phyloP scores from a whole-genome alignment of 92 coral and sea anemone species.

The Galaxea fascicularis region DNA sequence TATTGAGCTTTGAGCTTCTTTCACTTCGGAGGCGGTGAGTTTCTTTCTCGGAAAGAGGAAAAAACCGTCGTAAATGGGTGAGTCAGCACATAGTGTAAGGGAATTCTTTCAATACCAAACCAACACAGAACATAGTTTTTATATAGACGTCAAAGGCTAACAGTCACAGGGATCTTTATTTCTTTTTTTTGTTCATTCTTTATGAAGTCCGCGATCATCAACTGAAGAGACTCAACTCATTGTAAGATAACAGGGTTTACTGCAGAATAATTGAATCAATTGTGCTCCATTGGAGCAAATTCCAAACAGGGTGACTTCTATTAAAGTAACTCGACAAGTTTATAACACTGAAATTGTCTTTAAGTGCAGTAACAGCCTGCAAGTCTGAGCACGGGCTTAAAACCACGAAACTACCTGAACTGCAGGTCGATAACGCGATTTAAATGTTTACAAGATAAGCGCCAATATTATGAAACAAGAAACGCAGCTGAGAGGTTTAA shows the following conservation, averaged over 20 bases:
- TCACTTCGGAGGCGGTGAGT: background rate
- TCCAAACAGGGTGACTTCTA: background rate
- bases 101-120: slow-evolving; percentile 33
- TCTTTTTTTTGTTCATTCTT: slow-evolving; percentile 1
- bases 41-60: background rate
- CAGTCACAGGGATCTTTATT: background rate
- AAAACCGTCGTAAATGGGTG: background rate
- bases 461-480: slow-evolving; percentile 34
- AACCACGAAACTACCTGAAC: background rate
- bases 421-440: slow-evolving; percentile 17
- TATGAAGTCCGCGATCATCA: background rate
- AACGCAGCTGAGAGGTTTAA: background rate
- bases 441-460: slow-evolving; percentile 42
- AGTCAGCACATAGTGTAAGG: background rate
- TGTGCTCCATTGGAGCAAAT: background rate
- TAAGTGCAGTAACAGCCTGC: background rate
- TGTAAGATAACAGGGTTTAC: background rate
- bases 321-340: background rate
- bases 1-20: slow-evolving; percentile 1
- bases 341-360: background rate
- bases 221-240: background rate
- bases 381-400: slow-evolving; percentile 5
- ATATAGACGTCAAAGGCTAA: slow-evolving; percentile 1
- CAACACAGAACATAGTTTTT: background rate
- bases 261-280: background rate